A percentile compares a stretch with the other conserved stretches of the same genome.
Conservation (phyloP, 2,113 vertebrate species). For the Chaenocephalus aceratus region DNA sequence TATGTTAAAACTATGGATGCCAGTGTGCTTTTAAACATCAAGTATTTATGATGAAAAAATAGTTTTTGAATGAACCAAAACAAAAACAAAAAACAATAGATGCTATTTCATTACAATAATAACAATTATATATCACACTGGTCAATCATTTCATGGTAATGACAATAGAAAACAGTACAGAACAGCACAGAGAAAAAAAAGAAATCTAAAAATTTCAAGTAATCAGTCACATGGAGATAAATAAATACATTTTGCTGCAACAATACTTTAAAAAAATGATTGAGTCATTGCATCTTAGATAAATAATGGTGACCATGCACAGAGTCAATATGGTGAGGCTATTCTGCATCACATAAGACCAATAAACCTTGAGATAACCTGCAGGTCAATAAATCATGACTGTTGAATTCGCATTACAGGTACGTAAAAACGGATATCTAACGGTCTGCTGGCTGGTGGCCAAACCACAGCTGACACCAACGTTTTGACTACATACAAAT, state of each 20-base stretch:
- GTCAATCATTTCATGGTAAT: slow-evolving; percentile 70
- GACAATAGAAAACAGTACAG: slow-evolving; percentile 67
- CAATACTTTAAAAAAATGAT: slow-evolving; percentile 72
- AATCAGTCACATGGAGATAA: slow-evolving; percentile 84
- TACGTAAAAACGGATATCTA: slow-evolving; percentile 30
- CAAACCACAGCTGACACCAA: slow-evolving; percentile 8
- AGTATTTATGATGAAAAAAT: slow-evolving; percentile 36
- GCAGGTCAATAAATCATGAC: slow-evolving; percentile 56
- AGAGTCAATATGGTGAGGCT: slow-evolving; percentile 61
- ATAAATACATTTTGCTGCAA: slow-evolving; percentile 85
- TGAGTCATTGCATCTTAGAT: slow-evolving; percentile 78
- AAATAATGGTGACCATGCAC: slow-evolving; percentile 68
- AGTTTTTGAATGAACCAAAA: slow-evolving; percentile 43
- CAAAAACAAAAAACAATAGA: slow-evolving; percentile 36
- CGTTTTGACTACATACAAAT: slow-evolving; percentile 15
- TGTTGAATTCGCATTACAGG: slow-evolving; percentile 54
- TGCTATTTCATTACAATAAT: slow-evolving; percentile 46
- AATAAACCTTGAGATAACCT: slow-evolving; percentile 61
- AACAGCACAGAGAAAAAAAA: slow-evolving; percentile 77
- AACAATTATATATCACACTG: slow-evolving; percentile 52
- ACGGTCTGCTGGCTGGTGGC: slow-evolving; percentile 27
- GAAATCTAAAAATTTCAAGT: slow-evolving; percentile 82
- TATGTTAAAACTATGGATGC: slow-evolving; percentile 37
- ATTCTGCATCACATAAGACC: slow-evolving; percentile 59
- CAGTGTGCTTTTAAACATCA: slow-evolving; percentile 65